phyloP scores from a whole-genome alignment of 2,113 vertebrate species.

The Raja brachyura region DNA sequence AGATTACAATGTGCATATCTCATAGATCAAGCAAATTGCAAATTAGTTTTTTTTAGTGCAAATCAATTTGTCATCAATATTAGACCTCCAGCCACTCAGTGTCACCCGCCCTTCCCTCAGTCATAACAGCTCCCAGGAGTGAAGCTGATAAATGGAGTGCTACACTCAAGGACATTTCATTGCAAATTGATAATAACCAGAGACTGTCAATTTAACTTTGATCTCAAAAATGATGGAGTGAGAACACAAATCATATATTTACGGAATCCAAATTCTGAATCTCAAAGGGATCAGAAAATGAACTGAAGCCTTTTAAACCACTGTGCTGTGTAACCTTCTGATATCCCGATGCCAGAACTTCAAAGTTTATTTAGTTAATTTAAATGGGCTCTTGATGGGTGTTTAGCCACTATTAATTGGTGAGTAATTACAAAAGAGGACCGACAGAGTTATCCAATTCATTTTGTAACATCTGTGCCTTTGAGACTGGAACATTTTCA shows the following conservation, averaged over 20 bases:
- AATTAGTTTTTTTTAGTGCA: background rate
- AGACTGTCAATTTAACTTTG: slow-evolving; percentile 31
- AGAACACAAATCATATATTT: background rate
- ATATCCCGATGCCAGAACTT: background rate
- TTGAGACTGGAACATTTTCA: too few relatives aligned
- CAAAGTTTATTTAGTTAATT: slow-evolving; percentile 10
- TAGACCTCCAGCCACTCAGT: background rate
- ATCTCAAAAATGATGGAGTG: background rate
- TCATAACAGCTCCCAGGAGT: background rate
- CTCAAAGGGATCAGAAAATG: background rate
- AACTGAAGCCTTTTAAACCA: background rate
- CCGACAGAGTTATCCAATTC: background rate
- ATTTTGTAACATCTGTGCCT: too few relatives aligned
- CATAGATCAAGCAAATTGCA: background rate
- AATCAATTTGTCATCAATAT: slow-evolving; percentile 2
- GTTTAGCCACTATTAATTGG: background rate
- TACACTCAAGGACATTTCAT: slow-evolving; percentile 11
- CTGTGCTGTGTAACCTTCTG: background rate
- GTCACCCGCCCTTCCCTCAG: background rate
- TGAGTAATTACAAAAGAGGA: background rate
- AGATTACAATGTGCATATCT: background rate
- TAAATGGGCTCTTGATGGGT: slow-evolving; percentile 7
- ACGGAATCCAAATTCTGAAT: background rate
- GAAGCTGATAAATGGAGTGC: background rate
- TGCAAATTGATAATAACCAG: slow-evolving; percentile 18